Percentiles rank a stretch among this genome's conserved stretches.
Evolutionary conservation across 2,113 vertebrate genomes (phyloP).

Genomic region (Rhea americana): DNA sequence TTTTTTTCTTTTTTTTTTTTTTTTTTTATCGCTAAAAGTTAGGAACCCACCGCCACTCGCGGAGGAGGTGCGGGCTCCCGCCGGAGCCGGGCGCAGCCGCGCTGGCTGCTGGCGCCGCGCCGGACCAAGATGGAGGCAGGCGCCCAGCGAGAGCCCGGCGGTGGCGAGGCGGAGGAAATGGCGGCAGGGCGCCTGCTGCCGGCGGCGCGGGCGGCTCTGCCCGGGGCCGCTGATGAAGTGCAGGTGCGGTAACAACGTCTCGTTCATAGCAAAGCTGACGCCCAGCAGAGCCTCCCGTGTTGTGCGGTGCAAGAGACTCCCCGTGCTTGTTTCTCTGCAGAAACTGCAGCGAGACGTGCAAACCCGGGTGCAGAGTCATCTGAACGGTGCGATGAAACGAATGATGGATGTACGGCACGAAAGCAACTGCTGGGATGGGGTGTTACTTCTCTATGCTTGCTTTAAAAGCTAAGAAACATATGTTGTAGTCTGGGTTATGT

Average conservation of each 20-base stretch:
- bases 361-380: background rate
- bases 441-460: background rate
- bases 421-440: background rate
- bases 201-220: background rate
- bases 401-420: background rate
- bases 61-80: no score
- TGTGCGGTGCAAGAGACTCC: no score
- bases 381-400: background rate
- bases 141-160: rapidly evolving
- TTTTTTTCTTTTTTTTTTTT: no score
- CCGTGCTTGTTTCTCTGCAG: rapidly evolving
- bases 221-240: background rate
- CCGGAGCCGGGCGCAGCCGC: no score
- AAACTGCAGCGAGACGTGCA: background rate
- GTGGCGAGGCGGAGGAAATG: background rate
- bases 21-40: no score
- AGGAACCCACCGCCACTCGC: no score
- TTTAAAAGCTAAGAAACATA: background rate
- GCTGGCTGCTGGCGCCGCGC: no score
- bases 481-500: background rate
- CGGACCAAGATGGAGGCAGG: no score
- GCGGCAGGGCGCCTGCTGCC: no score
- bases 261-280: background rate
- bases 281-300: background rate
- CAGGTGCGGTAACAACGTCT: no score